These are phyloP conservation scores for Pristionchus arcanus DNA, from an alignment of 2,888 invertebrate species.

Conservation along the genomic window DNA sequence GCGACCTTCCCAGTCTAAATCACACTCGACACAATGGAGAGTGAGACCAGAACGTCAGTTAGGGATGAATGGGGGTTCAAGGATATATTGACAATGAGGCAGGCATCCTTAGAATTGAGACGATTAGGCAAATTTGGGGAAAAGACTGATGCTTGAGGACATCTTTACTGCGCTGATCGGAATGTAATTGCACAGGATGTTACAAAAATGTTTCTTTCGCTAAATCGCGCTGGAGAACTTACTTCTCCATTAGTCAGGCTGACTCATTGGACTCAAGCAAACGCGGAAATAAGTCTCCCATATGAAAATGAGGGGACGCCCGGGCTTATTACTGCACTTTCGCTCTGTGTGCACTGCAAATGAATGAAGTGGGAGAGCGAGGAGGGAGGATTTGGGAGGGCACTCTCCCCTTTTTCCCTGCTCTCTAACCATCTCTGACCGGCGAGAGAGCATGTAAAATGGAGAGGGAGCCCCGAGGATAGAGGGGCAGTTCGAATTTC, in stretches of 20 bases:
- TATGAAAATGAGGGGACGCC: background rate
- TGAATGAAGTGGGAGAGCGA: conserved; percentile 11
- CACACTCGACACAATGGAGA: no score
- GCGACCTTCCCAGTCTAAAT: background rate
- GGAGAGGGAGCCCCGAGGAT: conserved; percentile 38
- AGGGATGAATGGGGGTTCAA: no score
- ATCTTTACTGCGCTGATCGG: no score
- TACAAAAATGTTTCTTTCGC: no score
- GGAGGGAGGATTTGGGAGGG: background rate
- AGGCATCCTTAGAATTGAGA: background rate
- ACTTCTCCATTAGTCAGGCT: background rate
- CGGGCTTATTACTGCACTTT: conserved; percentile 44
- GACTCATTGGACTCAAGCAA: background rate
- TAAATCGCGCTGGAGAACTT: no score
- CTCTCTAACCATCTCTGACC: background rate
- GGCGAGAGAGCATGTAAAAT: background rate
- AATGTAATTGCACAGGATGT: no score
- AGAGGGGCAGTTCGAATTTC: conserved; percentile 34
- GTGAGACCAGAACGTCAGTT: no score
- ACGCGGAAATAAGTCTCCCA: background rate
- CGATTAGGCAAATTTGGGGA: no score
- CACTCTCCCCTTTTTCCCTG: background rate
- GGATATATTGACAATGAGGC: background rate
- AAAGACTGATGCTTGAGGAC: no score
- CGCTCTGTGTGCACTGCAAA: background rate